Conservation (phyloP, 2,113 vertebrate species). For the Aptenodytes forsteri region DNA sequence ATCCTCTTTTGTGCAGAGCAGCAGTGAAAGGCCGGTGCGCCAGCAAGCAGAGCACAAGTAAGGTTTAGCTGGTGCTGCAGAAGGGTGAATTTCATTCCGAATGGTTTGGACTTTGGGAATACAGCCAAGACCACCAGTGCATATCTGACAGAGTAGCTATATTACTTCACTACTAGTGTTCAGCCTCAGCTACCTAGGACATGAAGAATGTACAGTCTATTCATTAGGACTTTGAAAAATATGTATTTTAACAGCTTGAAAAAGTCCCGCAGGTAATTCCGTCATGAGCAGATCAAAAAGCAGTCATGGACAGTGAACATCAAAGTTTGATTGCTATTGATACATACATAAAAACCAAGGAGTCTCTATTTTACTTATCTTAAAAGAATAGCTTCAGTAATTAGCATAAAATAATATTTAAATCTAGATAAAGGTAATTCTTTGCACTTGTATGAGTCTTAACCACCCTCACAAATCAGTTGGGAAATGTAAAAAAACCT, state of each 20-base stretch:
- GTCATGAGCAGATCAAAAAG: background rate
- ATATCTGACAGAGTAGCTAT: background rate
- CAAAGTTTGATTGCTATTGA: background rate
- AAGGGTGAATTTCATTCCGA: background rate
- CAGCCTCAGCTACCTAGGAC: background rate
- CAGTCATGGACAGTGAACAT: background rate
- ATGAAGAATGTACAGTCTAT: background rate
- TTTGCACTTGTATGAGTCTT: background rate
- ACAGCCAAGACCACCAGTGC: background rate
- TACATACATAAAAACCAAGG: background rate
- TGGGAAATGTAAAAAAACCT: background rate
- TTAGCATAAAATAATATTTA: slow-evolving; percentile 19
- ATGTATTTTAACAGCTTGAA: background rate
- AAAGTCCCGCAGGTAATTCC: background rate
- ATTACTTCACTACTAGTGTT: background rate
- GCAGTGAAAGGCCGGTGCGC: background rate
- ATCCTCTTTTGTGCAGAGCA: background rate
- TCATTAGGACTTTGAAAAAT: background rate
- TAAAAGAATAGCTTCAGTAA: background rate
- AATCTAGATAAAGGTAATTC: background rate
- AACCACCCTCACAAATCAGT: background rate
- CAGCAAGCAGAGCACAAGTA: background rate
- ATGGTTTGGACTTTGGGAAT: background rate
- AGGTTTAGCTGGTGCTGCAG: background rate
- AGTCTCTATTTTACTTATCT: background rate